Evolutionary conservation across 2,113 vertebrate species (phyloP).

Genomic region (Pygoscelis antarcticus): DNA sequence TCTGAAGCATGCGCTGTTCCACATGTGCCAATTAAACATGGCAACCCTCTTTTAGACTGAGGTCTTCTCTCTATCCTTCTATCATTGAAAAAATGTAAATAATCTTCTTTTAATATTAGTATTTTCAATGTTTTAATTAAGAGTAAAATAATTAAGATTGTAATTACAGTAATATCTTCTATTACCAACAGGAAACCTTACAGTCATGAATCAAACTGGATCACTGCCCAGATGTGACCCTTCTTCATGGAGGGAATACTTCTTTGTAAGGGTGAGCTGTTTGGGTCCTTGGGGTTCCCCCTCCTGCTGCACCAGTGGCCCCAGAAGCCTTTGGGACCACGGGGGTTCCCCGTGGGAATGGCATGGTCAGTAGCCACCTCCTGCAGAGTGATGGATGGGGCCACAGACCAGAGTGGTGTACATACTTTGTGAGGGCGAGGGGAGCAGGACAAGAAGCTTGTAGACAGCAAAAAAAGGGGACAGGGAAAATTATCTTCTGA

Average conservation of each 20-base stretch:
- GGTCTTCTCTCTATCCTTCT: not conserved
- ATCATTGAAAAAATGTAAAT: not conserved
- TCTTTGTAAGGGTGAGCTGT: not conserved
- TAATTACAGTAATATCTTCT: not conserved
- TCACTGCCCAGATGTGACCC: not conserved
- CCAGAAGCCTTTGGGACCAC: not conserved
- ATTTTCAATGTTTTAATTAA: not conserved
- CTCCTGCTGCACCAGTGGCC: not conserved
- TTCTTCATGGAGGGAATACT: too few species aligned
- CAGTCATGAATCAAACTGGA: not conserved
- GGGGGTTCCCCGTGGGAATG: not conserved
- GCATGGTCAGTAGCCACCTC: not conserved
- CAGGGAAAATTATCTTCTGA: not conserved
- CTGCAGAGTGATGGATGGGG: not conserved
- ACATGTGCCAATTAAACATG: rapidly evolving
- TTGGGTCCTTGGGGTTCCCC: too few species aligned
- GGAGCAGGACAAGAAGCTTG: not conserved
- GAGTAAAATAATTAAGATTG: not conserved
- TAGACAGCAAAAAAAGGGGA: not conserved
- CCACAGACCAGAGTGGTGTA: too few species aligned
- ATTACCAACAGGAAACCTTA: not conserved
- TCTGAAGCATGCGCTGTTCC: not conserved
- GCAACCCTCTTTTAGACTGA: not conserved
- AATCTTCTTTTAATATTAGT: too few species aligned
- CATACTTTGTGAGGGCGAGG: not conserved